These are phyloP conservation scores for Neosalanx taihuensis DNA, from an alignment of 2,797 vertebrate genomes.

Conservation along the genomic window DNA sequence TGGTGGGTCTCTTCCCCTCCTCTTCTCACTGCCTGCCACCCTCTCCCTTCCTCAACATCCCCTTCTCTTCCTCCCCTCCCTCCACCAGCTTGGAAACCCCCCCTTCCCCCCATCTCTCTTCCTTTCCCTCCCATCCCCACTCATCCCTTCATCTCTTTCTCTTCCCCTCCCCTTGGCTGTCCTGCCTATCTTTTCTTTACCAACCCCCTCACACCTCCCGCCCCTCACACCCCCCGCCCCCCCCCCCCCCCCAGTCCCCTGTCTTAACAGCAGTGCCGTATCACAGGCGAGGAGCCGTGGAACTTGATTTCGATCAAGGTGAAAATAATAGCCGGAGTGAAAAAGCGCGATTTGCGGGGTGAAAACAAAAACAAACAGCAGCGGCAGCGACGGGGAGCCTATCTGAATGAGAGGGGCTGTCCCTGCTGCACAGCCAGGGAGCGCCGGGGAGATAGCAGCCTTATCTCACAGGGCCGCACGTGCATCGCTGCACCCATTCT, in stretches of 20 bases:
- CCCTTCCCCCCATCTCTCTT: not conserved
- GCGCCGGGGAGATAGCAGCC: not conserved
- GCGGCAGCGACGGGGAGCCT: not conserved
- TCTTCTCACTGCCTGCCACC: not conserved
- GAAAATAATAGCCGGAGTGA: conserved; percentile 22
- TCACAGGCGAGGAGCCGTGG: conserved; percentile 23
- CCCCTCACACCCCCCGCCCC: conserved; percentile 21
- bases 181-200: not conserved
- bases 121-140: conserved; percentile 3
- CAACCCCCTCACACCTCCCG: conserved; percentile 4
- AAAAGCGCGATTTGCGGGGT: conserved; percentile 21
- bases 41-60: conserved; percentile 35
- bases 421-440: not conserved
- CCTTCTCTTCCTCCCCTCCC: conserved; percentile 8
- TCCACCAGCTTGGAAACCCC: not conserved
- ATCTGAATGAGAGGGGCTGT: not conserved
- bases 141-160: not conserved
- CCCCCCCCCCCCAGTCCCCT: conserved; percentile 11
- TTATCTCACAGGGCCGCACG: conserved; percentile 1
- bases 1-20: not conserved
- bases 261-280: conserved; percentile 11
- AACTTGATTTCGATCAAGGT: conserved; percentile 30
- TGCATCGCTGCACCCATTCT: conserved; percentile 5
- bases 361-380: conserved; percentile 28
- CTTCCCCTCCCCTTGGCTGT: not conserved